Evolutionary conservation across 2,113 vertebrate species (phyloP).

Genomic region (Zonotrichia leucophrys): DNA sequence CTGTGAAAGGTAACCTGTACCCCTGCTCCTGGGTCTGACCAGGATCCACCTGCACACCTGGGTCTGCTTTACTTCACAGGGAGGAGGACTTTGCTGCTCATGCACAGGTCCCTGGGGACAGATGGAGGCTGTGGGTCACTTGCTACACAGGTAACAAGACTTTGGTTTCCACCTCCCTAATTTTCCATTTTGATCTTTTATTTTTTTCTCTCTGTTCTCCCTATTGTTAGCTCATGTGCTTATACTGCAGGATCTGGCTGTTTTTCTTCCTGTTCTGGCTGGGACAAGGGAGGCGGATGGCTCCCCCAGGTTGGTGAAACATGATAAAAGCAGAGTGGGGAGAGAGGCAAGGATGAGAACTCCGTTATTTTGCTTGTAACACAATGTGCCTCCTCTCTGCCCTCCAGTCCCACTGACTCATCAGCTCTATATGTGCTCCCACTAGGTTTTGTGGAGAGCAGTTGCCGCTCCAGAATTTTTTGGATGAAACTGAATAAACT

Average conservation of each 20-base stretch:
- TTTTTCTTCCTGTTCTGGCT: conserved; percentile 8
- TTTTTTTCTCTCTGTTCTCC: neutral
- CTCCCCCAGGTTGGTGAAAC: conserved; percentile 32
- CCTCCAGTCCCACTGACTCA: neutral
- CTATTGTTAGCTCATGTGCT: neutral
- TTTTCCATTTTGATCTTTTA: neutral
- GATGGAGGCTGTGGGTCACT: conserved; percentile 29
- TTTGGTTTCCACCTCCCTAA: neutral
- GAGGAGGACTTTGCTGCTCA: neutral
- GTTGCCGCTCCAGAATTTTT: conserved; percentile 49
- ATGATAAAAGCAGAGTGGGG: neutral
- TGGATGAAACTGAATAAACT: conserved; percentile 48
- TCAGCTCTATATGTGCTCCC: neutral
- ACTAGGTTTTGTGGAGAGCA: conserved; percentile 39
- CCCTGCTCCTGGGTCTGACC: neutral
- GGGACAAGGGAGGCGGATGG: neutral
- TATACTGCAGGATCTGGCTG: neutral
- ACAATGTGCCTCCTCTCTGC: neutral
- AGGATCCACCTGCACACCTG: neutral
- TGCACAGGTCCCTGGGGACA: neutral
- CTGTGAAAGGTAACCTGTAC: neutral
- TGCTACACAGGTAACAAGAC: conserved; percentile 31
- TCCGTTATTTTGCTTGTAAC: neutral
- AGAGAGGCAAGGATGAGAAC: neutral
- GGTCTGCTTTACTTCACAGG: neutral